These are phyloP conservation scores for Drosophila neonasuta DNA, from an alignment of 2,888 invertebrate species.

Conservation along the genomic window DNA sequence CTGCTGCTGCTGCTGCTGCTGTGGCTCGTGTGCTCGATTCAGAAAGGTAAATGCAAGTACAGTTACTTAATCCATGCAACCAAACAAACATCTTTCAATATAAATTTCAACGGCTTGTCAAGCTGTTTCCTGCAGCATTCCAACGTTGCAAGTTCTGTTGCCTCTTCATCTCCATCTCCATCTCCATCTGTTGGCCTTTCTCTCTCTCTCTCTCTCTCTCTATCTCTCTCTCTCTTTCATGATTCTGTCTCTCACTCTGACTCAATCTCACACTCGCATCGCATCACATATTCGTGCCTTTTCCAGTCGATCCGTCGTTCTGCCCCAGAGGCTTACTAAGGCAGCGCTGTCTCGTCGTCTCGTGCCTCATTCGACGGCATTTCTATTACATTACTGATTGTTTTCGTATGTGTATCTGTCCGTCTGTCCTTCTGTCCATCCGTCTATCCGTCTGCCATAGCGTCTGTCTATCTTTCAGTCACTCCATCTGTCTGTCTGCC, in stretches of 20 bases:
- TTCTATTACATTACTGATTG: constrained; percentile 75
- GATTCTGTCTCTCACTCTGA: background rate
- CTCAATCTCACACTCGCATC: background rate
- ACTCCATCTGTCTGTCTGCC: constrained; percentile 6
- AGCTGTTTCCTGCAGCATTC: constrained; percentile 65
- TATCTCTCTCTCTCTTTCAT: background rate
- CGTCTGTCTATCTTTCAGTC: constrained; percentile 16
- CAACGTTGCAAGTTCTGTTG: constrained; percentile 18
- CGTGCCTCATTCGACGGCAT: constrained; percentile 47
- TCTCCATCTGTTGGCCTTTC: background rate
- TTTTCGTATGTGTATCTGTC: constrained; percentile 58
- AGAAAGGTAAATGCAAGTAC: constrained; percentile 17
- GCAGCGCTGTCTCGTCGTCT: constrained; percentile 6
- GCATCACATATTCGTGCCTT: background rate
- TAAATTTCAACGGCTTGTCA: constrained; percentile 78
- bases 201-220: background rate
- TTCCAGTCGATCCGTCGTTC: constrained; percentile 32
- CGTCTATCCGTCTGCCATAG: constrained; percentile 17
- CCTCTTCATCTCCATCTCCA: background rate
- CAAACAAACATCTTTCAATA: constrained; percentile 74
- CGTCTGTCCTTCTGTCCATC: constrained; percentile 23
- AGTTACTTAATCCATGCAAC: constrained; percentile 61
- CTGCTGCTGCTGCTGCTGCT: background rate
- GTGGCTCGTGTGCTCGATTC: background rate
- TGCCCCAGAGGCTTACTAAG: constrained; percentile 33